Conservation (phyloP, 1,140 invertebrate species). For the Pantala flavescens region DNA sequence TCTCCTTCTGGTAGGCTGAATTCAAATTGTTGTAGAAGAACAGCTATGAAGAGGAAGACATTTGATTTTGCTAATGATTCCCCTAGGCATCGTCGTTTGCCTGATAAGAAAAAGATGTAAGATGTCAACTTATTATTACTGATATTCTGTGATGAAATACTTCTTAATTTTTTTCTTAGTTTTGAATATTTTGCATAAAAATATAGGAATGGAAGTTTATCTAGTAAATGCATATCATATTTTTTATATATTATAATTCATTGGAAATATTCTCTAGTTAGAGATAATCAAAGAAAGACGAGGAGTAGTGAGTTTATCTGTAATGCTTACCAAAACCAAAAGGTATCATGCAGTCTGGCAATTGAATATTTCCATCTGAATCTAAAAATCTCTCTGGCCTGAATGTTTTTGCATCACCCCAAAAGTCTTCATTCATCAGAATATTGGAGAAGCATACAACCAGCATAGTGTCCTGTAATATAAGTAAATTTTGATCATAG, state of each 20-base stretch:
- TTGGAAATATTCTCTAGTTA: no score
- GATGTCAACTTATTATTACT: not conserved
- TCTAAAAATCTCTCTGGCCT: constrained; percentile 54
- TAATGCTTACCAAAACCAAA: constrained; percentile 54
- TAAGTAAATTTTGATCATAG: constrained; percentile 9
- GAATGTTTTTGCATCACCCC: constrained; percentile 58
- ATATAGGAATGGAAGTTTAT: no score
- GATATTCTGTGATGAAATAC: not conserved
- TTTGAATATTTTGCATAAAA: no score
- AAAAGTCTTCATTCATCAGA: constrained; percentile 52
- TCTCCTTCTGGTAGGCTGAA: constrained; percentile 31
- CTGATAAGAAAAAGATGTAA: constrained; percentile 33
- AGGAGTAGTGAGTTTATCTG: not conserved
- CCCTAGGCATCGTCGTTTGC: constrained; percentile 50
- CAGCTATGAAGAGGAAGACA: constrained; percentile 43
- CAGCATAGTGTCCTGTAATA: constrained; percentile 48
- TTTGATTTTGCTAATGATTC: constrained; percentile 45
- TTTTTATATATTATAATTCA: no score
- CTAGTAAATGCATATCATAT: no score
- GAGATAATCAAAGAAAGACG: no score
- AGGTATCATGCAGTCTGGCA: constrained; percentile 48
- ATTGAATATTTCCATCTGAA: constrained; percentile 46
- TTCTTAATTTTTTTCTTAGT: not conserved
- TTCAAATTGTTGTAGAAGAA: constrained; percentile 42
- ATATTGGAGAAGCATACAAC: constrained; percentile 55